Evolutionary conservation across 2,888 invertebrate species (phyloP).

Genomic region (Eristalinus sepulchralis): DNA sequence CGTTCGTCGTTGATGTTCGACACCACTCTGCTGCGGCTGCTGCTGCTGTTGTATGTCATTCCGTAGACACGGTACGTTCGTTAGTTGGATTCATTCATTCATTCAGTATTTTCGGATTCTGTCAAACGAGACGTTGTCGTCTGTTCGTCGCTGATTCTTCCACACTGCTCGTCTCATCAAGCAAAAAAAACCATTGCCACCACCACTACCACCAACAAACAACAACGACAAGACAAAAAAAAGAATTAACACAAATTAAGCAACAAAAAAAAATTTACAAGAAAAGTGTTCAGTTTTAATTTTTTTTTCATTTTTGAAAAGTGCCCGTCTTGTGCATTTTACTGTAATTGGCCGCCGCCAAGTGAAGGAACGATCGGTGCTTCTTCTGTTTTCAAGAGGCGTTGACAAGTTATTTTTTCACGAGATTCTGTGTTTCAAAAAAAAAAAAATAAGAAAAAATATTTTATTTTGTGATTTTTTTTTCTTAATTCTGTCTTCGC

Average conservation of each 20-base stretch:
- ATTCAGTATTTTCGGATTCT: conserved; percentile 71
- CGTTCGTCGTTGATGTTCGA: conserved; percentile 5
- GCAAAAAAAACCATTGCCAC: neutral
- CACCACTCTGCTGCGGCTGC: conserved; percentile 27
- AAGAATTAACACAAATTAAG: conserved; percentile 24
- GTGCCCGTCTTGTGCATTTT: conserved; percentile 48
- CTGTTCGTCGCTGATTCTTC: conserved; percentile 53
- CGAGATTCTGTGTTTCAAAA: neutral
- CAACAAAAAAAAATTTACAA: conserved; percentile 22
- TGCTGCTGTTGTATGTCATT: conserved; percentile 65
- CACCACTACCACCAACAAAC: neutral
- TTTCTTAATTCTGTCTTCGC: conserved; percentile 6
- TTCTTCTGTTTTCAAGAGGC: conserved; percentile 30
- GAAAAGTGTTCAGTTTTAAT: conserved; percentile 19
- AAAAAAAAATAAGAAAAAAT: neutral
- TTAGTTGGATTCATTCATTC: conserved; percentile 70
- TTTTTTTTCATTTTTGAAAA: neutral
- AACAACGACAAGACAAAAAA: neutral
- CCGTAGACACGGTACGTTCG: conserved; percentile 69
- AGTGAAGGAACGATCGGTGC: conserved; percentile 35
- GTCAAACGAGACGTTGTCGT: conserved; percentile 71
- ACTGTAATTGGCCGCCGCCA: conserved; percentile 63
- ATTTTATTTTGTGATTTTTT: neutral
- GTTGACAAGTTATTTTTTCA: conserved; percentile 55
- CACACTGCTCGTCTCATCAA: conserved; percentile 3